Base-by-base conservation (phyloP, 2,113 vertebrate genomes). In the Coregonus clupeaformis region DNA sequence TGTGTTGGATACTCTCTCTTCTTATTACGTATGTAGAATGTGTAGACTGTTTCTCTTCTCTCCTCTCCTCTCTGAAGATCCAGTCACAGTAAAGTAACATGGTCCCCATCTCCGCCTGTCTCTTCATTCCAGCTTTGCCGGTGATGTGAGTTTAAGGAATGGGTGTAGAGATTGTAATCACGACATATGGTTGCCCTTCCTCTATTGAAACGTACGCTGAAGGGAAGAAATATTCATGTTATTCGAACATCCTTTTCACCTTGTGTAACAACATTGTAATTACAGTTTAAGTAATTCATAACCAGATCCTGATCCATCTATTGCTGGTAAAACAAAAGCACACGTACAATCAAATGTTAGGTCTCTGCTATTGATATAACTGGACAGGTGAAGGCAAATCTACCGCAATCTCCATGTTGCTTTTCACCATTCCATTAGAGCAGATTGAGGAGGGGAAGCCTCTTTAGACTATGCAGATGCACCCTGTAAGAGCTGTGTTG, bases 131-230 rank as follows among this genome's bases (percentile, higher is more conserved):
- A 90, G 90, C 84, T 73, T 7, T 75, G 87, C 90, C 81, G 75
- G 82, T 81, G 85, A 76, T 78, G 80, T 80, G 84, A 85, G 71
- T 81, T 80, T 74, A 88, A 90, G 82, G 88, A 91, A 91, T 91
- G 90, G 84, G 86, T 92, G 85, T 84, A 85, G 85, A 85, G 89
- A 91, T 92, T 89, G 87, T 88, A 78, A 83, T 90, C 85, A 81
- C 88, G 81, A 74, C 80, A 18, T 86, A 77, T 82, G 63, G 73
- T 82, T 74, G 73, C 77, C 80, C 72, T 81, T 80, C 81, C 80
- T 84, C 74, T 42, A 42, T 42, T 42, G 9, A 42, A 42, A 11
- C 9, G 36, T 42, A 42, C 3, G 52, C 82, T 88, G 76, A 27
- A 81, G 86, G 59, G 36, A 42, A 42, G 36, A 42, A 42, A 42